These are phyloP conservation scores for Apis cerana DNA, from an alignment of 1,140 invertebrate species.

Conservation along the genomic window DNA sequence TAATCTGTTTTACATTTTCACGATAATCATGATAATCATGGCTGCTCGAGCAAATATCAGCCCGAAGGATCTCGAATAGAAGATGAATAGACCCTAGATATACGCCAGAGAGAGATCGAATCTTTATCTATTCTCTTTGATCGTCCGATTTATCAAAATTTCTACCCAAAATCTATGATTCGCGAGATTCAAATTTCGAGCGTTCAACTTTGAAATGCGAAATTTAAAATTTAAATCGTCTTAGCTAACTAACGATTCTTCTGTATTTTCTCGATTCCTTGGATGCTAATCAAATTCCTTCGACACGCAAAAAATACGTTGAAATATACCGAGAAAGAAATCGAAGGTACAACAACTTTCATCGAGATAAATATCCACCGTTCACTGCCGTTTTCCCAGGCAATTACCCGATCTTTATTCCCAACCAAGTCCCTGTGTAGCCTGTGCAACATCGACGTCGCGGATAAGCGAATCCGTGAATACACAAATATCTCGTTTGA, in stretches of 20 bases:
- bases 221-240: no score
- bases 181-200: no score
- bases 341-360: background rate
- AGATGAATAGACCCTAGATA: background rate
- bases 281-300: background rate
- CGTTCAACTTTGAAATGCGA: no score
- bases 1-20: conserved; percentile 31
- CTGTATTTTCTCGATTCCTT: no score
- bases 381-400: background rate
- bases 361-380: background rate
- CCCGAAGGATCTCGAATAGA: background rate
- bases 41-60: background rate
- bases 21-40: conserved; percentile 4
- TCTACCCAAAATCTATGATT: no score
- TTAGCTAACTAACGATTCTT: no score
- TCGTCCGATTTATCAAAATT: background rate
- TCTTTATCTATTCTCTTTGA: background rate
- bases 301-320: background rate
- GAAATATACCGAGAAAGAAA: no score
- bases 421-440: background rate
- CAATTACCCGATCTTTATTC: conserved; percentile 40
- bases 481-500: conserved; percentile 70
- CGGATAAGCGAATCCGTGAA: conserved; percentile 68
- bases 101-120: background rate
- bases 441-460: conserved; percentile 25